Percentiles rank a stretch among this genome's conserved stretches.
Evolutionary conservation across 2,888 invertebrate genomes (phyloP).

Genomic region (Drosophila borealis): DNA sequence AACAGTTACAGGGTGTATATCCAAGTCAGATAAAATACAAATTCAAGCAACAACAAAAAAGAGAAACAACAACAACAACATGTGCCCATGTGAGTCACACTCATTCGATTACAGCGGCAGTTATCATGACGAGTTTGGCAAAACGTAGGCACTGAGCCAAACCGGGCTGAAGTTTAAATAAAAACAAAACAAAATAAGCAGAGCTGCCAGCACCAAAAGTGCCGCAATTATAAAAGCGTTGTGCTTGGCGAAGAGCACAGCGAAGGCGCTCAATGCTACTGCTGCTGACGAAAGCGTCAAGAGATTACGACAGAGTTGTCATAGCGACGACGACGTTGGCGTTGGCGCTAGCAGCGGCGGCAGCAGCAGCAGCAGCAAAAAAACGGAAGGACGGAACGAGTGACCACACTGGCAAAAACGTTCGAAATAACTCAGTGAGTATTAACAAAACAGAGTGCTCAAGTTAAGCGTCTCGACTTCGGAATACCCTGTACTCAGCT

Average conservation of each 20-base stretch:
- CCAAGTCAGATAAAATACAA: conserved; percentile 14
- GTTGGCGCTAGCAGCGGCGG: background rate
- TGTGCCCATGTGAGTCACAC: conserved; percentile 43
- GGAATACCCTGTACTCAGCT: background rate
- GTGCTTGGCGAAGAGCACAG: conserved; percentile 48
- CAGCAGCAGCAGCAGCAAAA: conserved; percentile 38
- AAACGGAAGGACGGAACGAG: conserved; percentile 74
- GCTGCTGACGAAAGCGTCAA: conserved; percentile 68
- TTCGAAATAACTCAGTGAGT: conserved; percentile 75
- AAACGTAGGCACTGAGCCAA: conserved; percentile 28
- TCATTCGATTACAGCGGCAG: conserved; percentile 38
- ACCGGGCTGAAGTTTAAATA: conserved; percentile 9
- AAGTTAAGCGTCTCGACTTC: background rate
- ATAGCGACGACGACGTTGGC: conserved; percentile 20
- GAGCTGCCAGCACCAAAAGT: conserved; percentile 45
- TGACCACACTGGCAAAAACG: conserved; percentile 53
- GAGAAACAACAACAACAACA: conserved; percentile 15
- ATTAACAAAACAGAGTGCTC: conserved; percentile 20
- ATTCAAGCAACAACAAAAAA: conserved; percentile 8
- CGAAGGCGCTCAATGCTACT: conserved; percentile 27
- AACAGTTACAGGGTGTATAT: conserved; percentile 1
- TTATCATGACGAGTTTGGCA: conserved; percentile 36
- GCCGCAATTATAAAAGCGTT: conserved; percentile 69
- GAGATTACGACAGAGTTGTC: conserved; percentile 69
- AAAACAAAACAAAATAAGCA: conserved; percentile 18